Percentiles rank a stretch among this genome's conserved stretches.
These are phyloP conservation scores for Pseudois nayaur DNA, from an alignment of 2,113 vertebrate genomes.

Conservation along the genomic window DNA sequence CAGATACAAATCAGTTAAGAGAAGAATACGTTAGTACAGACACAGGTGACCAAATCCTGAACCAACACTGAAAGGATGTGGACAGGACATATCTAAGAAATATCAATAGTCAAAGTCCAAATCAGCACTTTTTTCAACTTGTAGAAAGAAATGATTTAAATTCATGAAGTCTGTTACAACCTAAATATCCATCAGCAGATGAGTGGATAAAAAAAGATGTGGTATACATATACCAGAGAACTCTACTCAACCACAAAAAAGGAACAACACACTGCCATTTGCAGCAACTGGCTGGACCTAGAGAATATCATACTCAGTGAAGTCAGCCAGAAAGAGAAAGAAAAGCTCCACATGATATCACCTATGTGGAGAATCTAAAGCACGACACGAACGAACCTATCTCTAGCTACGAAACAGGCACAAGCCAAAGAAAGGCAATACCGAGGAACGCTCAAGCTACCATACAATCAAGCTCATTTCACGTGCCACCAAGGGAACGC, in stretches of 20 bases:
- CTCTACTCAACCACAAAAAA: background rate
- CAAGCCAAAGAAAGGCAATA: background rate
- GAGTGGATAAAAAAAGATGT: background rate
- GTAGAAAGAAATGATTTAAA: background rate
- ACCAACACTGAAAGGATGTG: background rate
- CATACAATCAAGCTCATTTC: accelerated
- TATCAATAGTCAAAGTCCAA: background rate
- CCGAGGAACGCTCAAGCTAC: accelerated
- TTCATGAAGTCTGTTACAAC: background rate
- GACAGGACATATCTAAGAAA: background rate
- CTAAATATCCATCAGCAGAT: background rate
- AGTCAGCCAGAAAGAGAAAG: background rate
- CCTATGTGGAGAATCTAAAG: background rate
- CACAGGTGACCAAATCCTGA: background rate
- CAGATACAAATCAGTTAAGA: background rate
- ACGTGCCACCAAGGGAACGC: background rate
- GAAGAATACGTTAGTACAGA: background rate
- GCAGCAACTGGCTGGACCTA: background rate
- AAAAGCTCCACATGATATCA: background rate
- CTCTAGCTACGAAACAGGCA: background rate
- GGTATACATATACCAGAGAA: background rate
- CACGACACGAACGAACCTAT: background rate
- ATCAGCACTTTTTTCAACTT: background rate
- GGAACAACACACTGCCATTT: background rate
- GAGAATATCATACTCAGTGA: background rate